These are phyloP conservation scores for Trachelipus rathkii DNA, from an alignment of 1,140 invertebrate genomes.

Conservation along the genomic window DNA sequence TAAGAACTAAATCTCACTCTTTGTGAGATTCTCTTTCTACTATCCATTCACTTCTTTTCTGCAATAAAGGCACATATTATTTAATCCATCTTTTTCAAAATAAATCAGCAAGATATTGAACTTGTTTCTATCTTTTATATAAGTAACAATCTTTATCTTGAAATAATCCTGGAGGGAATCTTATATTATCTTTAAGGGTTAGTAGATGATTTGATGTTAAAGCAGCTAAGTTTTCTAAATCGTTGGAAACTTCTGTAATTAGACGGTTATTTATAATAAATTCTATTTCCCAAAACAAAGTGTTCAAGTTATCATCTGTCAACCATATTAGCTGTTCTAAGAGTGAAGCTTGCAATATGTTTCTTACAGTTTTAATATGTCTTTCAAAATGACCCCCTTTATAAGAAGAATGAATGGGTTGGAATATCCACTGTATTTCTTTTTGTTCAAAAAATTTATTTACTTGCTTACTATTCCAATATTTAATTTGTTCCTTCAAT, in stretches of 20 bases:
- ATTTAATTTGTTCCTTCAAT: slow-evolving; percentile 32
- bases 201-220: slow-evolving; percentile 31
- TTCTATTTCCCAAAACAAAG: slow-evolving; percentile 37
- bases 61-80: slow-evolving; percentile 25
- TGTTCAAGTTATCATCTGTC: slow-evolving; percentile 36
- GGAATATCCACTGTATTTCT: slow-evolving; percentile 44
- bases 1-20: not conserved
- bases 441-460: slow-evolving; percentile 18
- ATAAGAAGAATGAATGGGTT: slow-evolving; percentile 39
- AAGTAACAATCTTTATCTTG: not conserved
- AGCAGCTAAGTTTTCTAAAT: slow-evolving; percentile 27
- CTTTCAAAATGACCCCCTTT: slow-evolving; percentile 46
- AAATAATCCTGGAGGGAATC: slow-evolving; percentile 22
- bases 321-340: slow-evolving; percentile 20
- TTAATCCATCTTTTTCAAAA: slow-evolving; percentile 27
- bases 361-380: slow-evolving; percentile 26
- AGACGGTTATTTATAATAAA: slow-evolving; percentile 34
- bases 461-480: slow-evolving; percentile 37
- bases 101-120: slow-evolving; percentile 34
- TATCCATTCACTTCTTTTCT: slow-evolving; percentile 29
- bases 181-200: not conserved
- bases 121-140: slow-evolving; percentile 23
- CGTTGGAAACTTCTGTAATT: slow-evolving; percentile 30
- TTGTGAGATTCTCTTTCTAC: not conserved
- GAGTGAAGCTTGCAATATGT: slow-evolving; percentile 21